Conservation (phyloP, 2,113 vertebrate genomes). For the Chloroceryle aenea region DNA sequence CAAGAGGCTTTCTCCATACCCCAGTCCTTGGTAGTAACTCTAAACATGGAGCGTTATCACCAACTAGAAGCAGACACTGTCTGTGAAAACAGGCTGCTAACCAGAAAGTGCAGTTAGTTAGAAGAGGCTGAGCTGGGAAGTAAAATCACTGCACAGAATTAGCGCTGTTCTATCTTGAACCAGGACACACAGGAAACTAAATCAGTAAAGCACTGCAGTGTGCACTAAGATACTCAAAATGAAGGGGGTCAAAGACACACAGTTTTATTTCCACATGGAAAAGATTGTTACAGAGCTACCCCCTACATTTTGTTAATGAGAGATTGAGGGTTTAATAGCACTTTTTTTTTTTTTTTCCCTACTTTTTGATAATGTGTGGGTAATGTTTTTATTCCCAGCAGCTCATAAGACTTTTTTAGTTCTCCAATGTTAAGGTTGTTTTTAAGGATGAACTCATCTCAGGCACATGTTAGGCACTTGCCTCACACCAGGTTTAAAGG, state of each 20-base stretch:
- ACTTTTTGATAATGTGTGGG: neutral
- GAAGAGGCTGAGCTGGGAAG: too few species aligned
- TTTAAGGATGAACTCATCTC: slow-evolving; percentile 1
- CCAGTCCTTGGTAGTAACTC: too few species aligned
- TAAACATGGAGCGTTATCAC: too few species aligned
- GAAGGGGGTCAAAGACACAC: neutral
- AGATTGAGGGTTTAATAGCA: neutral
- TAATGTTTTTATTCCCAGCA: neutral
- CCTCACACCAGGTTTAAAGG: neutral
- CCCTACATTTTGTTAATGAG: neutral
- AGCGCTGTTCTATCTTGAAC: too few species aligned
- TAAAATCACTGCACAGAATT: too few species aligned
- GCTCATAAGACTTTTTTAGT: neutral
- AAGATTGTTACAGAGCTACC: neutral
- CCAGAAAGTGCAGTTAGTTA: too few species aligned
- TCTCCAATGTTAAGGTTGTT: neutral
- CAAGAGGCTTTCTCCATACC: too few species aligned
- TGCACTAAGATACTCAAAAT: neutral
- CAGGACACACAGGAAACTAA: neutral
- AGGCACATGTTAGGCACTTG: neutral
- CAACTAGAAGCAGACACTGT: too few species aligned
- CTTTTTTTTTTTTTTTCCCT: neutral
- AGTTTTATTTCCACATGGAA: neutral
- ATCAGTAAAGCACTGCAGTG: neutral
- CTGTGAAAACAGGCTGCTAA: too few species aligned